A percentile compares a stretch with the other conserved stretches of the same genome.
Conservation (phyloP, 2,888 invertebrate genomes). For the Eurois occulta region DNA sequence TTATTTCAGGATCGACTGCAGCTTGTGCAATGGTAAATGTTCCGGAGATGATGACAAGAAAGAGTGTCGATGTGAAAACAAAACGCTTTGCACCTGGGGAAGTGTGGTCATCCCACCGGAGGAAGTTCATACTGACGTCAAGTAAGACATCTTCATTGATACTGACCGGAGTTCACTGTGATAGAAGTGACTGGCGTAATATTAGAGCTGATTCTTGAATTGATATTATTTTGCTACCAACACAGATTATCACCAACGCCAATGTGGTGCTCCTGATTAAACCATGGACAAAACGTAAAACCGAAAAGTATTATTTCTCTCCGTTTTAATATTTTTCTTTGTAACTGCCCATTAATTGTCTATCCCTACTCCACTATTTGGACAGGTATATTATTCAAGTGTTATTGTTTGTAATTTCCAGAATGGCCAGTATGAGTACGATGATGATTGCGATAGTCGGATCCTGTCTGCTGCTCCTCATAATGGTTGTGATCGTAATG, state of each 20-base stretch:
- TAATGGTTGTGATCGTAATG: constrained; percentile 75
- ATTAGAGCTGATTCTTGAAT: neutral
- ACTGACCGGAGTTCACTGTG: neutral
- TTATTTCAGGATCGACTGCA: constrained; percentile 76
- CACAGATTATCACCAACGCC: neutral
- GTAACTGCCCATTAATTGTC: neutral
- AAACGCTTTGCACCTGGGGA: constrained; percentile 62
- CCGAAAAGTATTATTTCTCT: neutral
- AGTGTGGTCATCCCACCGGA: constrained; percentile 9
- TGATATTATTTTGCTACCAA: neutral
- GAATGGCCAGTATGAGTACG: constrained; percentile 81
- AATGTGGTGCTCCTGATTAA: neutral
- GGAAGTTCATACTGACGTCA: constrained; percentile 21
- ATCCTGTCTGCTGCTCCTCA: constrained; percentile 74
- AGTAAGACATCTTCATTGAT: constrained; percentile 29
- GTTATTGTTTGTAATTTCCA: constrained; percentile 64
- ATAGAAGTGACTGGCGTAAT: neutral
- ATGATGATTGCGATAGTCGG: constrained; percentile 78
- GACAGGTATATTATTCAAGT: neutral
- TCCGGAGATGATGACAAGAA: constrained; percentile 45
- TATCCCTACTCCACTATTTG: neutral
- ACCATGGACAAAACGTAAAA: neutral
- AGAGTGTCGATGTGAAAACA: constrained; percentile 71
- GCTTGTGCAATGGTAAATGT: constrained; percentile 72
- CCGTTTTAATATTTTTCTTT: neutral